Conservation (phyloP, 2,888 invertebrate genomes). For the Oscheius sp. region DNA sequence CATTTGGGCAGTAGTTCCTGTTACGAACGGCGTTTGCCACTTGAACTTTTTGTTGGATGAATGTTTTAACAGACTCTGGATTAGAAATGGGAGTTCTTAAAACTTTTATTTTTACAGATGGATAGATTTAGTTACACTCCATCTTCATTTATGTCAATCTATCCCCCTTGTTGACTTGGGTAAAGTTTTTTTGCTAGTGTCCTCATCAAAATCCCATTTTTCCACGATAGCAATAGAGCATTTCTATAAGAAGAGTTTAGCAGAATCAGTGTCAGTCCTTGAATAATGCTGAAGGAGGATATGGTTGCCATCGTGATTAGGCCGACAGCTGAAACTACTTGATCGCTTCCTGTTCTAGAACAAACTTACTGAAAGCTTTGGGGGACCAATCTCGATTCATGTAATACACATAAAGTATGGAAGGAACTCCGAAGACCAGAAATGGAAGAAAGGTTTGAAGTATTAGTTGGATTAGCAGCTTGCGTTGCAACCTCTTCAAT, state of each 20-base stretch:
- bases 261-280: background rate
- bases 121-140: no score
- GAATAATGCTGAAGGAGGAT: background rate
- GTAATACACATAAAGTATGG: background rate
- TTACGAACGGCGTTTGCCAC: no score
- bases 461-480: background rate
- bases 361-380: background rate
- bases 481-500: background rate
- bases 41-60: no score
- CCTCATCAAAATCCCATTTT: no score
- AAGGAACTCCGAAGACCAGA: background rate
- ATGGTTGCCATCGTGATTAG: background rate
- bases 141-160: no score
- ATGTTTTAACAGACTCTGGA: no score
- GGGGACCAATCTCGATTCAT: background rate
- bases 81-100: no score
- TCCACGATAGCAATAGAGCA: no score
- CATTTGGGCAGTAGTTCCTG: background rate
- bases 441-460: background rate
- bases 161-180: no score
- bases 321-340: background rate
- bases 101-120: no score
- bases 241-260: background rate
- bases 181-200: no score
- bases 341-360: background rate